Conservation (phyloP, 2,888 invertebrate species). For the Imbricaverruca yamaguchii region DNA sequence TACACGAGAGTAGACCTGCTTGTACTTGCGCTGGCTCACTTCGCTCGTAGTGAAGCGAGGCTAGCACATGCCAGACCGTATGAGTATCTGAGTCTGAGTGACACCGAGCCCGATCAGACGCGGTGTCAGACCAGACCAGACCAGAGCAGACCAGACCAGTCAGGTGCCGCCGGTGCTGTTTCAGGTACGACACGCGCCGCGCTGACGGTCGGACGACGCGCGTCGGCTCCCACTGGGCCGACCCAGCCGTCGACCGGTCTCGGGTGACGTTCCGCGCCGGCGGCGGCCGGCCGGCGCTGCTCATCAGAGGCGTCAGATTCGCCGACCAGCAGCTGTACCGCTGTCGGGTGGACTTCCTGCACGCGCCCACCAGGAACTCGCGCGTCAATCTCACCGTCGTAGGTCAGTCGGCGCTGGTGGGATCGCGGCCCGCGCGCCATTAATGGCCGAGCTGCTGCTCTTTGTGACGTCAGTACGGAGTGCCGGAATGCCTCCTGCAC, state of each 20-base stretch:
- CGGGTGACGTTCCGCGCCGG: neutral
- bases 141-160: neutral
- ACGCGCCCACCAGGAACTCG: constrained; percentile 5
- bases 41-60: too few relatives aligned
- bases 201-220: neutral
- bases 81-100: neutral
- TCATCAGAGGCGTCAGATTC: neutral
- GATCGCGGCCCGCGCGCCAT: constrained; percentile 22
- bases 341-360: constrained; percentile 7
- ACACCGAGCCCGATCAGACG: neutral
- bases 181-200: neutral
- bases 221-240: neutral
- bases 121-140: neutral
- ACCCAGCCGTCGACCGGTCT: neutral
- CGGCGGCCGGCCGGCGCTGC: neutral
- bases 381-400: constrained; percentile 18
- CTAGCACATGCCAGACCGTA: too few relatives aligned
- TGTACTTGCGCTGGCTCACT: too few relatives aligned
- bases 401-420: neutral
- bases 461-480: too few relatives aligned
- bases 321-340: constrained; percentile 18
- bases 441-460: constrained; percentile 26
- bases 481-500: too few relatives aligned
- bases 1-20: too few relatives aligned
- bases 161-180: neutral